A percentile compares a stretch with the other conserved stretches of the same genome.
phyloP scores from a whole-genome alignment of 2,113 vertebrate species.

The Zeus faber region DNA sequence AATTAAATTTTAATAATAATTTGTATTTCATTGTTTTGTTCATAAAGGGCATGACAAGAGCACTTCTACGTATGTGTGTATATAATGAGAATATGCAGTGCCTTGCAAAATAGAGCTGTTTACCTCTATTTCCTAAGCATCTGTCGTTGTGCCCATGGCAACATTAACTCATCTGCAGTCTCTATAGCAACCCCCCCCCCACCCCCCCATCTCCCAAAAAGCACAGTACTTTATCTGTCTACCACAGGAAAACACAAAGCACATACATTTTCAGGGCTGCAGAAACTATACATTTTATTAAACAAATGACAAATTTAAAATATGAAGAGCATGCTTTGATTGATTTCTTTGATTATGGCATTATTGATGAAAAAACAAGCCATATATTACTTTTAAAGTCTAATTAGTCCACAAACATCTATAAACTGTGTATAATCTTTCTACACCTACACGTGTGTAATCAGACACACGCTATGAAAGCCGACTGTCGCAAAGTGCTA shows the following conservation, averaged over 20 bases:
- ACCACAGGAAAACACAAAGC: background rate
- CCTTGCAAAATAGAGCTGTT: background rate
- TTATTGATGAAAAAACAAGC: background rate
- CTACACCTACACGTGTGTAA: background rate
- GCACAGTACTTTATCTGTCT: conserved; percentile 11
- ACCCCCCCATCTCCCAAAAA: conserved; percentile 15
- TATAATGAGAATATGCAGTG: conserved; percentile 2
- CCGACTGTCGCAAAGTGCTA: background rate
- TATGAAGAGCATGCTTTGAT: no score
- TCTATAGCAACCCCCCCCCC: conserved; percentile 48
- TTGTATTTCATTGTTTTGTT: no score
- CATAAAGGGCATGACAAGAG: no score
- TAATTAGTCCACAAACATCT: no score
- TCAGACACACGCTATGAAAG: background rate
- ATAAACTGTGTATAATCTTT: no score
- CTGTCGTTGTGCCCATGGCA: conserved; percentile 56
- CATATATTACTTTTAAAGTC: no score
- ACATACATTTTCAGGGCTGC: background rate
- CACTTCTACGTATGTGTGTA: background rate
- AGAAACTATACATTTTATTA: background rate
- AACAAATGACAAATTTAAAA: no score
- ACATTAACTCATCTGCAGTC: conserved; percentile 53
- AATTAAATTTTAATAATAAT: no score
- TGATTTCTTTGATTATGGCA: background rate
- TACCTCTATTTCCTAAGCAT: conserved; percentile 45